Evolutionary conservation across 2,797 vertebrate genomes (phyloP), one percentile per base, ranked within the genome.

Genomic region (Clamator glandarius): DNA sequence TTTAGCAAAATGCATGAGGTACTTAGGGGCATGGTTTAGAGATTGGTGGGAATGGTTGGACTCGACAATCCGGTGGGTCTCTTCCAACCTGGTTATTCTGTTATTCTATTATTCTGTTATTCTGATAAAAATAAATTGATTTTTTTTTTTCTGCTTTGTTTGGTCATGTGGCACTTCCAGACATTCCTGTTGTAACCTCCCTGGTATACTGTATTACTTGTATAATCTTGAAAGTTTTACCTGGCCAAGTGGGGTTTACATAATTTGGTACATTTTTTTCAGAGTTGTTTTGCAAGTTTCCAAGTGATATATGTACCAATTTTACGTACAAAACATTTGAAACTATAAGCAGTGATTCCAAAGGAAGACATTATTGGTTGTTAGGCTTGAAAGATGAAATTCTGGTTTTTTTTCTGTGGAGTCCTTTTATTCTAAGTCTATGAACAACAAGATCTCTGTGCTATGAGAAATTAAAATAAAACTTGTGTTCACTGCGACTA

Each of bases 381-480:
- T 59, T 69, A 58, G 21, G 48, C 23, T 75, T 68, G 46, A 80
- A 88, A 85, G 25, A 61, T 9, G 4, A 67, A 72, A 80, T 69
- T 84, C 63, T 58, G 24, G 8, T 70, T 86, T 72, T 86, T 70
- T 28, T 52, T 52, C 26, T 73, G 17, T 58, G 25, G 61, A 36
- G 72, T 55, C 21, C 31, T 84, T 76, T 77, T 61, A 55, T 54
- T 11, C 18, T 41, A 29, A 74, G 11, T 41, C 54, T 88, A 13
- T 64, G 77, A 48, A 58, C 46, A 14, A 42, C n/a, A 84, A 20
- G 31, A 73, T 52, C 36, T 74, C n/a, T 85, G 20, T 81, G 44
- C 63, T 76, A 11, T 33, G 31, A 54, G 35, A 92, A 90, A 89
- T 69, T 79, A 92, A 79, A 78, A 55, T 81, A 62, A 90, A 88